Evolutionary conservation across 2,888 invertebrate species (phyloP).

Genomic region (Parelbella ahira): DNA sequence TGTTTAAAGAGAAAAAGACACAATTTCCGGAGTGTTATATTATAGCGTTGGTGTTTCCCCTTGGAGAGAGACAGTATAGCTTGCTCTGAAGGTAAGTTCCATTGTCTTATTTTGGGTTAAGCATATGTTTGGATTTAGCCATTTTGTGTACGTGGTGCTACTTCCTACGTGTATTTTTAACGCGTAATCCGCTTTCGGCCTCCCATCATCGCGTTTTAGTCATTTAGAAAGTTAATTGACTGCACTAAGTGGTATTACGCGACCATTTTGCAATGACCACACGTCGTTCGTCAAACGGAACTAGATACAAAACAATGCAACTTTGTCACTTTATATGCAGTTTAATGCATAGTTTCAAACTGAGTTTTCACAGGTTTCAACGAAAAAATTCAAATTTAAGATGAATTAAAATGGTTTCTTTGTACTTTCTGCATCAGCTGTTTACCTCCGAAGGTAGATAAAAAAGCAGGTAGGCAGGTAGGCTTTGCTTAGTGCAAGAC

Average conservation of each 20-base stretch:
- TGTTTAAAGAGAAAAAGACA: slow-evolving; percentile 79
- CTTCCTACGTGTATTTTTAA: slow-evolving; percentile 35
- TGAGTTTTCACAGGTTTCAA: too few species aligned
- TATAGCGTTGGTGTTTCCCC: slow-evolving; percentile 73
- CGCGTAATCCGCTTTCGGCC: slow-evolving; percentile 8
- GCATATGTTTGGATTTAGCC: slow-evolving; percentile 55
- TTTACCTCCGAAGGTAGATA: slow-evolving; percentile 8
- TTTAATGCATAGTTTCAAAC: slow-evolving; percentile 9
- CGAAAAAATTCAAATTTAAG: too few species aligned
- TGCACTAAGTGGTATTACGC: slow-evolving; percentile 36
- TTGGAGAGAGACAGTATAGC: slow-evolving; percentile 64
- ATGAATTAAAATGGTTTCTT: background rate
- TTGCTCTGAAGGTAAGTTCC: slow-evolving; percentile 64
- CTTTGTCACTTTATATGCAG: slow-evolving; percentile 1
- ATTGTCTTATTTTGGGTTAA: slow-evolving; percentile 43
- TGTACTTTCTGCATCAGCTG: slow-evolving; percentile 9
- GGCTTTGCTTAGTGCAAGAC: slow-evolving; percentile 1
- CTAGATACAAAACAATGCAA: slow-evolving; percentile 1
- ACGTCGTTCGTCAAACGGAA: slow-evolving; percentile 5
- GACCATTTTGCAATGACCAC: slow-evolving; percentile 36
- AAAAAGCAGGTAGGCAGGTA: too few species aligned
- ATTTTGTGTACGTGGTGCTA: slow-evolving; percentile 15
- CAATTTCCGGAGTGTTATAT: slow-evolving; percentile 75
- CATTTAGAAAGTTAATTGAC: slow-evolving; percentile 51
- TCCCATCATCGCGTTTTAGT: slow-evolving; percentile 13